These are phyloP conservation scores for Gasterosteus aculeatus DNA, from an alignment of 2,113 vertebrate genomes.

Conservation along the genomic window DNA sequence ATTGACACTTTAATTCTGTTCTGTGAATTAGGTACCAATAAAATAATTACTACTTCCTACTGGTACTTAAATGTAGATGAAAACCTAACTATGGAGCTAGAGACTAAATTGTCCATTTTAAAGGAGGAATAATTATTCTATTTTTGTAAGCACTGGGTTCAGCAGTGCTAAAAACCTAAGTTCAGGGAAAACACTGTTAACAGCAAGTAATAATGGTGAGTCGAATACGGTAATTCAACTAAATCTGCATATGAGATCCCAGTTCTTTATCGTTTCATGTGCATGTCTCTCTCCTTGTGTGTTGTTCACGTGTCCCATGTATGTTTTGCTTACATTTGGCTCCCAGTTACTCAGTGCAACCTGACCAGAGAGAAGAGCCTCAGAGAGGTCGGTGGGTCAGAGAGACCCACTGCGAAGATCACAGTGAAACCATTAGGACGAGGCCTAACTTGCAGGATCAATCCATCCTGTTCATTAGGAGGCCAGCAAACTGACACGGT, in stretches of 20 bases:
- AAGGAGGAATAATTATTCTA: background rate
- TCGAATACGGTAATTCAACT: background rate
- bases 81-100: background rate
- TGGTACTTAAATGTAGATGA: background rate
- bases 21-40: constrained; percentile 4
- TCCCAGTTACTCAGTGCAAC: constrained; percentile 7
- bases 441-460: constrained; percentile 52
- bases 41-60: background rate
- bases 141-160: background rate
- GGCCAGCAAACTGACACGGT: constrained; percentile 35
- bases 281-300: constrained; percentile 18
- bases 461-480: constrained; percentile 66
- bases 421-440: constrained; percentile 47
- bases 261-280: background rate
- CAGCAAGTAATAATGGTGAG: background rate
- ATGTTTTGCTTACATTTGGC: constrained; percentile 16
- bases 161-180: too few relatives aligned
- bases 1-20: background rate
- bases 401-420: constrained; percentile 18
- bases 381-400: constrained; percentile 36
- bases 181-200: background rate
- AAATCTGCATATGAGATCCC: background rate
- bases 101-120: background rate
- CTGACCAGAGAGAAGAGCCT: constrained; percentile 30
- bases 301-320: constrained; percentile 25